Percentiles rank a stretch among this genome's conserved stretches.
Evolutionary conservation across 2,888 invertebrate species (phyloP).

Genomic region (Tipula lateralis): DNA sequence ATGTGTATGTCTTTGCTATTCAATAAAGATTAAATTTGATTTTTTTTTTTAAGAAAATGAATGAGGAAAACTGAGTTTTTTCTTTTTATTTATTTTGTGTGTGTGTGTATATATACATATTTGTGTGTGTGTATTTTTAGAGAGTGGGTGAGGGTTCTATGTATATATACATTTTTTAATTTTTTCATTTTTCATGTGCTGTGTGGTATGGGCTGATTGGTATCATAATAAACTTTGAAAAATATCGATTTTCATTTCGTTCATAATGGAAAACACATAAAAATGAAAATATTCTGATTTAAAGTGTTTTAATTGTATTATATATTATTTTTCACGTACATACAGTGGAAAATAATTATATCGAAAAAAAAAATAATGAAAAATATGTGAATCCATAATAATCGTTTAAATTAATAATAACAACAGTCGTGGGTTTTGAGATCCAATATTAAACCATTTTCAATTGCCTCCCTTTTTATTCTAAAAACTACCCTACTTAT

Average conservation of each 20-base stretch:
- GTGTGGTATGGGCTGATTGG: background rate
- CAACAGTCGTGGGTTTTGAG: no score
- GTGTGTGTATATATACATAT: background rate
- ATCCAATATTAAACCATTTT: no score
- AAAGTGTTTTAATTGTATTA: background rate
- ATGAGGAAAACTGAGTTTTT: slow-evolving; percentile 15
- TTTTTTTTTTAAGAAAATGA: slow-evolving; percentile 20
- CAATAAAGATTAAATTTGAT: slow-evolving; percentile 19
- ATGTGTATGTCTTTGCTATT: slow-evolving; percentile 19
- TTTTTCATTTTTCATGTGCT: background rate
- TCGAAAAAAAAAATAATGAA: no score
- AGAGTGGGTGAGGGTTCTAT: background rate
- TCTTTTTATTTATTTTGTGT: background rate
- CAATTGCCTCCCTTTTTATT: no score
- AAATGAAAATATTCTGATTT: background rate
- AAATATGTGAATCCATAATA: no score
- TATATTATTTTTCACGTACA: background rate
- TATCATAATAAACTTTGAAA: slow-evolving; percentile 11
- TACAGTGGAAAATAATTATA: no score
- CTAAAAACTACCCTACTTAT: no score
- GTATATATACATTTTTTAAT: background rate
- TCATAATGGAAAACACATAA: background rate
- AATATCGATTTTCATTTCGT: slow-evolving; percentile 3
- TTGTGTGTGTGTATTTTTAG: background rate
- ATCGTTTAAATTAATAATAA: no score